phyloP scores from a whole-genome alignment of 2,113 vertebrate species.

The Melanerpes formicivorus region DNA sequence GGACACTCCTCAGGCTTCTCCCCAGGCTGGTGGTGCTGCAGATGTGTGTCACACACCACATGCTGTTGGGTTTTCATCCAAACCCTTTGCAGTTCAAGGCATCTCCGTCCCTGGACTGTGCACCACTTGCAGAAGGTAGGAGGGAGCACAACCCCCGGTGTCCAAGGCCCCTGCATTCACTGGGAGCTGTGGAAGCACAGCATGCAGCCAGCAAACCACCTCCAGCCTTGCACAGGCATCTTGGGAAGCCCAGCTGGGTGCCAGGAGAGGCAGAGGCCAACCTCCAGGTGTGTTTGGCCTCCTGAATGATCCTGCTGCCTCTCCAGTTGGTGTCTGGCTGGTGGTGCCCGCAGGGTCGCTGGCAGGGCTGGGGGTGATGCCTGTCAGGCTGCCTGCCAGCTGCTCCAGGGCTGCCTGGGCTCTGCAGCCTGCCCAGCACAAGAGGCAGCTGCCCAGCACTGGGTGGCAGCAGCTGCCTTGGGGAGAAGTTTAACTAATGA shows the following conservation, averaged over 20 bases:
- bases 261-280: background rate
- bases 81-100: background rate
- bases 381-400: background rate
- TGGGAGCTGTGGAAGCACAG: background rate
- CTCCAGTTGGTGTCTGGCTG: background rate
- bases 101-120: background rate
- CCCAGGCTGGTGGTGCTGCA: fast-evolving
- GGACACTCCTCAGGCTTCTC: background rate
- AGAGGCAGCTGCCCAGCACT: background rate
- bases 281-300: background rate
- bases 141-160: background rate
- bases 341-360: background rate
- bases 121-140: background rate
- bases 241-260: background rate
- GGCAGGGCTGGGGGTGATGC: background rate
- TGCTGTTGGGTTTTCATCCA: background rate
- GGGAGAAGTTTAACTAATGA: background rate
- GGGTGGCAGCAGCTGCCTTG: background rate
- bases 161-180: background rate
- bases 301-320: background rate
- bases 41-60: fast-evolving
- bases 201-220: background rate
- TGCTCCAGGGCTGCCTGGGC: background rate
- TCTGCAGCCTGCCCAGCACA: background rate
- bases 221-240: background rate